Percentiles rank a stretch among this genome's conserved stretches.
phyloP scores from a whole-genome alignment of 2,888 invertebrate genomes.

The Bellardia pandia region DNA sequence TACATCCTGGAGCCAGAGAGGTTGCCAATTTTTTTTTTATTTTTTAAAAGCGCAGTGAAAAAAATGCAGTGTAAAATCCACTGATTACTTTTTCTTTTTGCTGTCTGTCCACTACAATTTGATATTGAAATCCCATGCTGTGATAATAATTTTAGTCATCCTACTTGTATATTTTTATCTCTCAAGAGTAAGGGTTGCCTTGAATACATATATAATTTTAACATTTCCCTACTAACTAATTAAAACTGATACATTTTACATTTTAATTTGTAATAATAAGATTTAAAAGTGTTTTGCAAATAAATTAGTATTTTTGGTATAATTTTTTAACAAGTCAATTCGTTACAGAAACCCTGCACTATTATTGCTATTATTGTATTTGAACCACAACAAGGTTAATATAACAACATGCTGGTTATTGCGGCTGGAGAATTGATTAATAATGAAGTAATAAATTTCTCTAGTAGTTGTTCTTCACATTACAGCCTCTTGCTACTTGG shows the following conservation, averaged over 20 bases:
- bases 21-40: conserved; percentile 47
- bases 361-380: neutral
- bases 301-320: neutral
- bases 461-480: conserved; percentile 31
- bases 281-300: neutral
- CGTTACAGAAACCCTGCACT: conserved; percentile 3
- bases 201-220: neutral
- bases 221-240: neutral
- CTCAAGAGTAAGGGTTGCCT: conserved; percentile 7
- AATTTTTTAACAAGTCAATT: neutral
- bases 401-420: conserved; percentile 43
- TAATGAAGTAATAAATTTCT: conserved; percentile 60
- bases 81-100: conserved; percentile 56
- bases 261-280: neutral
- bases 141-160: conserved; percentile 62
- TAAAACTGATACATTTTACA: neutral
- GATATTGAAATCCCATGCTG: conserved; percentile 66
- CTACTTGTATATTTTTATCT: conserved; percentile 58
- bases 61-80: conserved; percentile 63
- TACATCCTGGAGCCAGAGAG: conserved; percentile 33
- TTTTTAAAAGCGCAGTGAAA: conserved; percentile 48
- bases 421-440: conserved; percentile 61
- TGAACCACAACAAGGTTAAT: conserved; percentile 56
- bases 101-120: conserved; percentile 60
- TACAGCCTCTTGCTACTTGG: conserved; percentile 44